These are phyloP conservation scores for Miichthys miiuy DNA, from an alignment of 2,797 vertebrate genomes.

Conservation along the genomic window DNA sequence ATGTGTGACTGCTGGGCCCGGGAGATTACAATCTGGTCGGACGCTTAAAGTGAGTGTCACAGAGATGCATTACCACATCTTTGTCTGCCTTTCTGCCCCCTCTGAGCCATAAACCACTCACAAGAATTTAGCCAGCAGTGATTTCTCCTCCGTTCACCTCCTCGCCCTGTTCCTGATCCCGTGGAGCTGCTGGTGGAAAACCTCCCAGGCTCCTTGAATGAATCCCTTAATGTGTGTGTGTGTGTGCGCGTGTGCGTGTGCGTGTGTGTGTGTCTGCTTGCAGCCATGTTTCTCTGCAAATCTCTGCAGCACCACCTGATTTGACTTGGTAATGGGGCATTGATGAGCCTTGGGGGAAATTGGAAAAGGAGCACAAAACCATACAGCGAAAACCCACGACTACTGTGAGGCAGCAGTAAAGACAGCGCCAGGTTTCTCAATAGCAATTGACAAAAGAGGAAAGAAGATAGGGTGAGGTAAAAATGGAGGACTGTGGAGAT, in stretches of 20 bases:
- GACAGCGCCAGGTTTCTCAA: conserved; percentile 83
- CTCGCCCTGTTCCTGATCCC: conserved; percentile 64
- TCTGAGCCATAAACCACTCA: conserved; percentile 70
- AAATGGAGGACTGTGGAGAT: conserved; percentile 68
- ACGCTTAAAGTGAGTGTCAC: conserved; percentile 66
- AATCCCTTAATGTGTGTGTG: conserved; percentile 71
- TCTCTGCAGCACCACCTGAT: conserved; percentile 95
- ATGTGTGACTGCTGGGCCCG: conserved; percentile 83
- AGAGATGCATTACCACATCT: conserved; percentile 66
- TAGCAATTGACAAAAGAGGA: conserved; percentile 80
- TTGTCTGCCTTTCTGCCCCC: conserved; percentile 59
- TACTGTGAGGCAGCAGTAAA: conserved; percentile 81
- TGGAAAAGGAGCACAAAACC: conserved; percentile 82
- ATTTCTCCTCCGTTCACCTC: conserved; percentile 73
- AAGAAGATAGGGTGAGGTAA: conserved; percentile 48
- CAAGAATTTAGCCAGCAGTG: conserved; percentile 70
- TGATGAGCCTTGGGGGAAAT: conserved; percentile 95
- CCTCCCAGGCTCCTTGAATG: conserved; percentile 87
- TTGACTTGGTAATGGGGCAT: conserved; percentile 98
- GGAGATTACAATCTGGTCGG: conserved; percentile 76
- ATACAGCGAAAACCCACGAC: conserved; percentile 76
- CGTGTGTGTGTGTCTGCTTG: conserved; percentile 27
- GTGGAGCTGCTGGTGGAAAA: conserved; percentile 74
- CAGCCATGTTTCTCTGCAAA: conserved; percentile 79
- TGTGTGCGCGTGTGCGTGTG: conserved; percentile 33